Evolutionary conservation across 1,140 invertebrate genomes (phyloP), one percentile per base, ranked within the genome.

Genomic region (Steinernema feltiae): DNA sequence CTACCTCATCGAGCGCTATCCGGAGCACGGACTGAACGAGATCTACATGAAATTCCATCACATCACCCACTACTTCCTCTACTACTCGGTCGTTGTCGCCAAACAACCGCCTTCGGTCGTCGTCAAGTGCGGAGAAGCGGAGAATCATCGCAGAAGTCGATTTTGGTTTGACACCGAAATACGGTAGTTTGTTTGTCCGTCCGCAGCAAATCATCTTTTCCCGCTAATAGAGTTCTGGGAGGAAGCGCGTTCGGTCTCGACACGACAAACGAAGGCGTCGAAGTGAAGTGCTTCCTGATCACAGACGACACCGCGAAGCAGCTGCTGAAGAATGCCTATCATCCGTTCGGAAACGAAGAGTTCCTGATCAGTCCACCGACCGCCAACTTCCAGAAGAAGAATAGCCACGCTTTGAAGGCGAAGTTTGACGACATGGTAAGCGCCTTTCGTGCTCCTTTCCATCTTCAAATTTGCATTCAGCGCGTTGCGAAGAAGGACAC

Each of bases 91-190:
- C n/a, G 82, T 84, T 63, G 83, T 84, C n/a, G 76, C 82, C 21
- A 79, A 74, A 30, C 81, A 82, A 48, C 82, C 82, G 30, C 83
- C 85, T 24, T 73, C 82, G 30, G 84, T 85, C 21, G 82, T 85
- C 27, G 84, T 85, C 21, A 85, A 85, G 76, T 85, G 84, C 73
- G 84, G 84, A 41, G 84, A 85, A 48, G 84, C 84, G 24, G 85
- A 86, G 69, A 86, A 86, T 63, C 85, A 86, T 71, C 48, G 84
- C 76, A 69, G 84, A 48, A 81, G 79, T 72, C 75, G 84, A 32
- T 85, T 85, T 71, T 85, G 84, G 84, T 85, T 85, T 53, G 86
- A 85, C 35, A 85, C 85, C 0, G 84, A 85, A 71, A 84, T 85
- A 27, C 74, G 84, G 83, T 86, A 29, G 21, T 18, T 29, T 71